Evolutionary conservation across 2,797 vertebrate species (phyloP).

Genomic region (Poeciliopsis paucimaculata): DNA sequence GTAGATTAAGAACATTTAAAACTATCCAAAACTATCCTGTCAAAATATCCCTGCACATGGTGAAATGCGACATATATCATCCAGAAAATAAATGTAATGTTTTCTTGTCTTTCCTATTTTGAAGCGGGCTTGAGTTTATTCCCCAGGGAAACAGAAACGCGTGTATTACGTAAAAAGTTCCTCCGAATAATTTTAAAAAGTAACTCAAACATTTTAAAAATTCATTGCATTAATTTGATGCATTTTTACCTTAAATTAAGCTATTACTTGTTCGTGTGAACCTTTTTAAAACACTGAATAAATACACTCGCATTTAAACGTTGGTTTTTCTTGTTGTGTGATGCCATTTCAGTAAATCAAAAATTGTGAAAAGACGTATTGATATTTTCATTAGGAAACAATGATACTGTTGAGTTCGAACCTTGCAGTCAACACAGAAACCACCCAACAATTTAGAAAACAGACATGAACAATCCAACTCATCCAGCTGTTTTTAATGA

Average conservation of each 20-base stretch:
- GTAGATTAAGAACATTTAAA: neutral
- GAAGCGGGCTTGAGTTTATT: no score
- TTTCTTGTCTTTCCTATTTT: no score
- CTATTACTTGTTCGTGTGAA: neutral
- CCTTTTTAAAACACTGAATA: neutral
- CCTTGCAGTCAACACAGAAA: slow-evolving; percentile 9
- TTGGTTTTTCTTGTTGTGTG: neutral
- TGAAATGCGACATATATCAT: no score
- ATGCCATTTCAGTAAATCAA: neutral
- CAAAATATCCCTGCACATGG: no score
- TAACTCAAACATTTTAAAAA: neutral
- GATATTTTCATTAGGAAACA: neutral
- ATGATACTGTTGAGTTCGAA: neutral
- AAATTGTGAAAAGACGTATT: neutral
- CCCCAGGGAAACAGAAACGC: neutral
- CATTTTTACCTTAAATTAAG: neutral
- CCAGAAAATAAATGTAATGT: no score
- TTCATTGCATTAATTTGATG: neutral
- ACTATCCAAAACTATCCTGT: no score
- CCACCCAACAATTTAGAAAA: neutral
- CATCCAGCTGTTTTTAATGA: neutral
- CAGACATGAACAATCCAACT: neutral
- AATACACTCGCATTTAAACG: neutral
- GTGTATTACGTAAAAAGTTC: neutral
- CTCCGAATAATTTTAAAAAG: neutral